These are phyloP conservation scores for Linnaemya vulpina DNA, from an alignment of 2,888 invertebrate species.

Conservation along the genomic window DNA sequence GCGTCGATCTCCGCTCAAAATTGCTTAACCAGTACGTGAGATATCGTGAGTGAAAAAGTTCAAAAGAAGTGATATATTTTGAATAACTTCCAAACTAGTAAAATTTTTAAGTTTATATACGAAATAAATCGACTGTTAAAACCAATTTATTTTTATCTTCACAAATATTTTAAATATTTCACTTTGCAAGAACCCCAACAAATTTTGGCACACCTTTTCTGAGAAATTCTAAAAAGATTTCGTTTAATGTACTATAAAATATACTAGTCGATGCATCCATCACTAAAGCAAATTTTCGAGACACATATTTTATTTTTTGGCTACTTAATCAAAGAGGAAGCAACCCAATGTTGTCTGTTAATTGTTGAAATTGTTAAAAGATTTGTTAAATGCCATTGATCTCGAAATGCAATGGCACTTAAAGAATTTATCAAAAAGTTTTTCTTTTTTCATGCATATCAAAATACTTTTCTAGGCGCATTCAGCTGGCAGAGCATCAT, in stretches of 20 bases:
- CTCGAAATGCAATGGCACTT: conserved; percentile 47
- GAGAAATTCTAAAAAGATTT: conserved; percentile 25
- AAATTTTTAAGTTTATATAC: too few relatives aligned
- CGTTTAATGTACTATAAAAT: neutral
- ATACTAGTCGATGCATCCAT: neutral
- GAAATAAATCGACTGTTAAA: too few relatives aligned
- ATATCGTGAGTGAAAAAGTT: too few relatives aligned
- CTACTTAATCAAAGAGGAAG: conserved; percentile 47
- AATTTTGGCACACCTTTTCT: conserved; percentile 46
- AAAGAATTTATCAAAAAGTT: conserved; percentile 23
- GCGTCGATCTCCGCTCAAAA: too few relatives aligned
- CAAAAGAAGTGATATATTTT: too few relatives aligned
- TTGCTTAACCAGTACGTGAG: too few relatives aligned
- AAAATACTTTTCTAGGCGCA: neutral
- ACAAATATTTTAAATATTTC: conserved; percentile 13
- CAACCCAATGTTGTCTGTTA: conserved; percentile 51
- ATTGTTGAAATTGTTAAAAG: conserved; percentile 58
- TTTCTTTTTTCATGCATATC: neutral
- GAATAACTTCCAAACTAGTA: too few relatives aligned
- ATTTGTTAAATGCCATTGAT: conserved; percentile 61
- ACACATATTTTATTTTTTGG: conserved; percentile 23
- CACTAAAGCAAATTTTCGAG: neutral
- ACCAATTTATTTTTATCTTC: too few relatives aligned
- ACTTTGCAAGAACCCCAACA: neutral
- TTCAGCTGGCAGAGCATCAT: neutral